Conservation (phyloP, 2,888 invertebrate genomes). For the Drepanosiphum platanoidis region DNA sequence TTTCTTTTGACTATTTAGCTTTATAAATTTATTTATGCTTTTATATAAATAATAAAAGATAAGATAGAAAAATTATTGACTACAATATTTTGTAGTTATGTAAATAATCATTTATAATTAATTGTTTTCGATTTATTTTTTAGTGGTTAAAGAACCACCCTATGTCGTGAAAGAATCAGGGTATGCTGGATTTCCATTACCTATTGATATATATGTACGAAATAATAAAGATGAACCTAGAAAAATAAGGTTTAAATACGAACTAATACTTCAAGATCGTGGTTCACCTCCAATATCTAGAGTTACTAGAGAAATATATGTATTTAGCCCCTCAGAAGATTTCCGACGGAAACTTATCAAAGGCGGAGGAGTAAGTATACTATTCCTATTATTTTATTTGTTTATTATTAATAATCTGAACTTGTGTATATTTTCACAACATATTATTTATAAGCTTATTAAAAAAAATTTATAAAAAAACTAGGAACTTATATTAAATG, state of each 20-base stretch:
- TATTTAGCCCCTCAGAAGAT: conserved; percentile 89
- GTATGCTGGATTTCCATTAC: conserved; percentile 91
- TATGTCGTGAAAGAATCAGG: conserved; percentile 92
- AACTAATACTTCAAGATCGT: conserved; percentile 81
- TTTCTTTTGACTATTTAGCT: not conserved
- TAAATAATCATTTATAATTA: not conserved
- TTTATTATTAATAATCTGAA: no score
- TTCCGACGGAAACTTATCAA: conserved; percentile 86
- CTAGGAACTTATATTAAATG: no score
- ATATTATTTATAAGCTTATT: no score
- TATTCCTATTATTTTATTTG: not conserved
- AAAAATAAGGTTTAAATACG: conserved; percentile 84
- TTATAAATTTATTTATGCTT: not conserved
- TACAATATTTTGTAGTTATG: not conserved
- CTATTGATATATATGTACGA: conserved; percentile 88
- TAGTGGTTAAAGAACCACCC: conserved; percentile 90
- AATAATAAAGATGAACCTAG: conserved; percentile 92
- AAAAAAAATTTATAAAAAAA: no score
- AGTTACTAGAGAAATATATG: conserved; percentile 81
- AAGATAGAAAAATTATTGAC: no score
- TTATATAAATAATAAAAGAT: no score
- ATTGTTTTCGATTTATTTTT: conserved; percentile 8
- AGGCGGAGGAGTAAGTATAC: conserved; percentile 79
- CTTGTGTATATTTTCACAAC: no score
- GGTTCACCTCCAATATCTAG: conserved; percentile 76